These are phyloP conservation scores for Spheniscus humboldti DNA, from an alignment of 2,797 vertebrate genomes.

Conservation along the genomic window DNA sequence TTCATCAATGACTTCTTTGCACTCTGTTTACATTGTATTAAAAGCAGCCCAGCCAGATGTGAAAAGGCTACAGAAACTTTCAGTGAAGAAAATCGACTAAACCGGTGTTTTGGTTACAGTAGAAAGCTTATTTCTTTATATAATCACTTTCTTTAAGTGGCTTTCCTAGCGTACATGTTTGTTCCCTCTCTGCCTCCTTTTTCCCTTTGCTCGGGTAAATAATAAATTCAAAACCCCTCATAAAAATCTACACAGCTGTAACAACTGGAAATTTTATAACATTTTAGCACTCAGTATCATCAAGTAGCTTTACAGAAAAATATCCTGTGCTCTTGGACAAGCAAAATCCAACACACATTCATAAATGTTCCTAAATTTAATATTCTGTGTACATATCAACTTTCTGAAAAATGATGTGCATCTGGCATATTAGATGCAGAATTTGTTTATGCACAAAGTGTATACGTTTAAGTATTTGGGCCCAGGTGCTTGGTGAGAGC, in stretches of 20 bases:
- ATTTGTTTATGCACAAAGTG: neutral
- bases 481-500: neutral
- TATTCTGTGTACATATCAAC: neutral
- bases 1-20: neutral
- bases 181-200: neutral
- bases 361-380: neutral
- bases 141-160: neutral
- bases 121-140: neutral
- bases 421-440: neutral
- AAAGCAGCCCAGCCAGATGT: neutral
- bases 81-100: neutral
- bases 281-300: neutral
- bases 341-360: neutral
- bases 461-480: neutral
- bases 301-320: neutral
- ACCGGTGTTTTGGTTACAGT: neutral
- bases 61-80: neutral
- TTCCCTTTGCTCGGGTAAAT: neutral
- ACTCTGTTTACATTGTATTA: neutral
- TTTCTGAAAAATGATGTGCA: neutral
- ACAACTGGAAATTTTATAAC: neutral
- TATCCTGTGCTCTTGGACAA: neutral
- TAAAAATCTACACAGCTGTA: neutral
- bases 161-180: neutral
- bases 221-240: neutral